phyloP scores from a whole-genome alignment of 2,113 vertebrate genomes.

The Chamaetylas fuelleborni region DNA sequence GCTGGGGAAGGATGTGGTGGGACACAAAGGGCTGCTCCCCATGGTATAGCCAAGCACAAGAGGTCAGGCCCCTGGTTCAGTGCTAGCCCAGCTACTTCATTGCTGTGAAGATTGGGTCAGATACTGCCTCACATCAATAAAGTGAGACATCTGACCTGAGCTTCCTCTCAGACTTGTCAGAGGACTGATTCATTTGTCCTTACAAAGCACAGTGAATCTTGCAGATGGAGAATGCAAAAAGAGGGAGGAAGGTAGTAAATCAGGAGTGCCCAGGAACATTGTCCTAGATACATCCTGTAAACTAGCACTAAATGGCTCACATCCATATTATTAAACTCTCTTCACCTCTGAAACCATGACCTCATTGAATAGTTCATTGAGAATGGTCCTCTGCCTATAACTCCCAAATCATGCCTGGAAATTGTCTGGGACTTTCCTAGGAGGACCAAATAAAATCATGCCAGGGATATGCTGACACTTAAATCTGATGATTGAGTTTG shows the following conservation, averaged over 20 bases:
- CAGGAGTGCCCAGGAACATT: not conserved
- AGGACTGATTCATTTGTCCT: slow-evolving; percentile 36
- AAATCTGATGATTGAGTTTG: not conserved
- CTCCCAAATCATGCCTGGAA: not conserved
- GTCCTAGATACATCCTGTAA: not conserved
- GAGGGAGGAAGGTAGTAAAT: slow-evolving; percentile 10
- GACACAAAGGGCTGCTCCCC: not conserved
- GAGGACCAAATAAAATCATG: not conserved
- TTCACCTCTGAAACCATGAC: slow-evolving; percentile 3
- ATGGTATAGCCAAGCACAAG: not conserved
- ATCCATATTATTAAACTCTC: not conserved
- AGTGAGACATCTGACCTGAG: not conserved
- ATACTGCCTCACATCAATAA: not conserved
- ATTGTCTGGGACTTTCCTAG: not conserved
- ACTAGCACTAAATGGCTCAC: not conserved
- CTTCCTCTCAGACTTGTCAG: not conserved
- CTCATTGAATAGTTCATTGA: not conserved
- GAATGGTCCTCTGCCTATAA: not conserved
- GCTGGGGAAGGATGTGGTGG: not conserved
- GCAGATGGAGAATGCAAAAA: slow-evolving; percentile 6
- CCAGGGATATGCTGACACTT: not conserved
- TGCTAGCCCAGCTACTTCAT: not conserved
- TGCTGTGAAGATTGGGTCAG: not conserved
- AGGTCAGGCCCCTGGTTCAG: not conserved
- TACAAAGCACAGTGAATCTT: slow-evolving; percentile 27